phyloP scores from a whole-genome alignment of 2,888 invertebrate species.

The Cactoblastis cactorum region DNA sequence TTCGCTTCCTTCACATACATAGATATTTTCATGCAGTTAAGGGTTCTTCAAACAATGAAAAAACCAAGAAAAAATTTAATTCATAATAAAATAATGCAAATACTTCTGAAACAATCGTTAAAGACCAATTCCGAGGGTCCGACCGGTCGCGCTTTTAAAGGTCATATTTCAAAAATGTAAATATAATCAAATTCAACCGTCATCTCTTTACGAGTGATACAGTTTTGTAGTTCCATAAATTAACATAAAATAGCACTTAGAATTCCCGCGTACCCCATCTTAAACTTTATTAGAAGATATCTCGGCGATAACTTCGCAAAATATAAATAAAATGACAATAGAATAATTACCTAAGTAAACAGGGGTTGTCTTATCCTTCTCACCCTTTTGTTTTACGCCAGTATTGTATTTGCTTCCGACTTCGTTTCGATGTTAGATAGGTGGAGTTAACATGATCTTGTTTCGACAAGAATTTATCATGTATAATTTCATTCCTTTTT shows the following conservation, averaged over 20 bases:
- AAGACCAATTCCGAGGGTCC: too few species aligned
- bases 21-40: too few species aligned
- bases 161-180: constrained; percentile 42
- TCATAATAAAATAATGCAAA: too few species aligned
- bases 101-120: too few species aligned
- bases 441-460: background rate
- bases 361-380: constrained; percentile 31
- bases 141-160: constrained; percentile 15
- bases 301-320: constrained; percentile 60
- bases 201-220: constrained; percentile 32
- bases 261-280: constrained; percentile 54
- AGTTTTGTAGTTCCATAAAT: constrained; percentile 49
- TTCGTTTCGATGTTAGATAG: background rate
- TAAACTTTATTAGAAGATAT: constrained; percentile 71
- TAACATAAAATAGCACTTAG: constrained; percentile 74
- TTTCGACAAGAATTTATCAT: background rate
- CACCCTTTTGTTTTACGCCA: constrained; percentile 35
- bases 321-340: constrained; percentile 75
- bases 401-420: background rate
- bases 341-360: constrained; percentile 63
- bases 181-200: constrained; percentile 45
- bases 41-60: too few species aligned
- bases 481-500: too few species aligned
- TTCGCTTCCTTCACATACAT: too few species aligned
- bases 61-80: too few species aligned